Evolutionary conservation across 2,888 invertebrate genomes (phyloP), one percentile per base, ranked within the genome.

Genomic region (Petrolisthes cinctipes): DNA sequence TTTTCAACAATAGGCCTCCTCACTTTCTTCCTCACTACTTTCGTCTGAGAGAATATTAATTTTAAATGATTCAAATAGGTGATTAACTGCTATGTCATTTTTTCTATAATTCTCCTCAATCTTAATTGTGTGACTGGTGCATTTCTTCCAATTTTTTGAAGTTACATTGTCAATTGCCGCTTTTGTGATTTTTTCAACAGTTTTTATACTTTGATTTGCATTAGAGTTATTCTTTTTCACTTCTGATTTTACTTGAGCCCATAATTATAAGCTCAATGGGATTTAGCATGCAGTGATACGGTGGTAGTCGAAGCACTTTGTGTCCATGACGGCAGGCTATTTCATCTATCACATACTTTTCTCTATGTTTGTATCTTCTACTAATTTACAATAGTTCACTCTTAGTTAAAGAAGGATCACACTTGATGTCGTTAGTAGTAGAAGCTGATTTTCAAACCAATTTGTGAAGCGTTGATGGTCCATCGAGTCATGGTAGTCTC

Each of bases 381-480:
- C 76, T 37, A 76, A 76, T 76, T 76, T 76, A 51, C 76, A 76
- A 37, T 76, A 76, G n/a, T 37, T 76, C 76, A 37, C 76, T 76
- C 37, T 76, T 76, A 17, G 37, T 76, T 5, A 76, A 17, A 37
- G 76, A 76, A 76, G 51, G 76, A 51, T 76, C 76, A 76, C 76
- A 73, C n/a, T 7, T 11, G 73, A 76, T 76, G 20, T 76, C n/a
- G 17, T 76, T 76, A 20, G 37, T 76, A 66, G 14, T 66, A 66
- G 7, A 1, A 76, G 5, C n/a, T 76, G 76, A 1, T 76, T 53
- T 9, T 37, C 51, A 82, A 82, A 66, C 82, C 23, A 61, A 14
- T 11, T 14, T 73, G 71, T 68, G 71, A 71, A 83, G 9, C 6
- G 51, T 1, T 73, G n/a, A n/a, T 71, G 5, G 23, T 71, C 71